Base-by-base conservation (phyloP, 2,797 vertebrate genomes). In the Nothura maculosa region DNA sequence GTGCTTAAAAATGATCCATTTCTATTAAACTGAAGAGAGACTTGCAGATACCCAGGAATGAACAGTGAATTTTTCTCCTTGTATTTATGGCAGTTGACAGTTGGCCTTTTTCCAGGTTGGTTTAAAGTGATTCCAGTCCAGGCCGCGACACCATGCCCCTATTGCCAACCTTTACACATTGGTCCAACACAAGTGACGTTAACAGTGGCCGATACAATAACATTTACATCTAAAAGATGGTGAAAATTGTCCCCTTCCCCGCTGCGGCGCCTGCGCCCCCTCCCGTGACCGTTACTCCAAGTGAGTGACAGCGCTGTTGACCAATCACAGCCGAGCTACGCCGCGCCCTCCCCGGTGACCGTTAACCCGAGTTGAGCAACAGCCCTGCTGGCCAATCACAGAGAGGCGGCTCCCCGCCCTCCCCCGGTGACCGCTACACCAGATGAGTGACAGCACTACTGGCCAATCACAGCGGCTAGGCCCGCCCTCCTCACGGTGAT, bases 71-170 rank as follows among this genome's bases (percentile, higher is more conserved):
- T 48, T 16, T 17, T 9, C 17, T 32, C 47, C 45, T 19, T 5
- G 6, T 10, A 19, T 12, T n/a, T 2, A 3, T 15, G n/a, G 1
- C 15, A 0, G 6, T 10, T 4, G 28, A 22, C 6, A 28, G 50
- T 47, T 2, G 12, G 9, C n/a, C 22, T 0, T 2, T 40, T 15
- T 24, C 57, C 28, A 50, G 5, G 5, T 8, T 47, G 25, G 2
- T 32, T 28, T 34, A 25, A 52, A n/a, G 25, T 52, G 20, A 12
- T 2, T 11, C 42, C 66, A 1, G 0, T 5, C 3, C 16, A 10
- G 1, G 12, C 32, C 17, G 14, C 22, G n/a, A 45, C 43, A 7
- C 18, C 18, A 8, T 4, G 3, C 27, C 20, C 8, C 34, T 28
- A 28, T 6, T 11, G 6, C 18, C 21, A 4, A 2, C 17, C 32